Percentiles rank a stretch among this genome's conserved stretches.
phyloP scores from a whole-genome alignment of 2,888 invertebrate species.

The Parnassius glacialis region DNA sequence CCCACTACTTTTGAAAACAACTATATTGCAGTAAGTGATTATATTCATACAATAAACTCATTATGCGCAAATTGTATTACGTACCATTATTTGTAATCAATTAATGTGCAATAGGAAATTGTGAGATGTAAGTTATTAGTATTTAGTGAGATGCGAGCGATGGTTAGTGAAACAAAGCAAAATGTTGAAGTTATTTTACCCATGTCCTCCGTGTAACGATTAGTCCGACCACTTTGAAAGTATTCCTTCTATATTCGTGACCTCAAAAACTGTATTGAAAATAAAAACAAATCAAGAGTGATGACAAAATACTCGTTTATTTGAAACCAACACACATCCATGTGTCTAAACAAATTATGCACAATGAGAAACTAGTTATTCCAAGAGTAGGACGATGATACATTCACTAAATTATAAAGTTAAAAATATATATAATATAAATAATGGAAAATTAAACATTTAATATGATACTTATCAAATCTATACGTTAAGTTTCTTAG shows the following conservation, averaged over 20 bases:
- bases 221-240: conserved; percentile 30
- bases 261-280: conserved; percentile 41
- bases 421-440: conserved; percentile 22
- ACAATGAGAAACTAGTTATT: conserved; percentile 42
- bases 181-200: conserved; percentile 36
- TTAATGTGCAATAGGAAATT: conserved; percentile 1
- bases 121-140: conserved; percentile 9
- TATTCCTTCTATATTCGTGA: conserved; percentile 32
- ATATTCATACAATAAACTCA: neutral
- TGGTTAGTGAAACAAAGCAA: conserved; percentile 32
- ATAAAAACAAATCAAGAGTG: conserved; percentile 72
- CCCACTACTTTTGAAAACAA: no score
- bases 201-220: conserved; percentile 32
- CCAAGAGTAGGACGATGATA: conserved; percentile 32
- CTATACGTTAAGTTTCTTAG: conserved; percentile 13
- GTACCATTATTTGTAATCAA: conserved; percentile 8
- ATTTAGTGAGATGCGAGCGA: conserved; percentile 26
- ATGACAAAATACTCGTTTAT: conserved; percentile 75
- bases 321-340: conserved; percentile 56
- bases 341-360: conserved; percentile 40
- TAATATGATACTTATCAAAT: conserved; percentile 15
- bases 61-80: neutral
- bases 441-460: conserved; percentile 23
- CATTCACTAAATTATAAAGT: conserved; percentile 12
- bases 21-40: no score